Evolutionary conservation across 2,113 vertebrate species (phyloP).

Genomic region (Dipodomys spectabilis): DNA sequence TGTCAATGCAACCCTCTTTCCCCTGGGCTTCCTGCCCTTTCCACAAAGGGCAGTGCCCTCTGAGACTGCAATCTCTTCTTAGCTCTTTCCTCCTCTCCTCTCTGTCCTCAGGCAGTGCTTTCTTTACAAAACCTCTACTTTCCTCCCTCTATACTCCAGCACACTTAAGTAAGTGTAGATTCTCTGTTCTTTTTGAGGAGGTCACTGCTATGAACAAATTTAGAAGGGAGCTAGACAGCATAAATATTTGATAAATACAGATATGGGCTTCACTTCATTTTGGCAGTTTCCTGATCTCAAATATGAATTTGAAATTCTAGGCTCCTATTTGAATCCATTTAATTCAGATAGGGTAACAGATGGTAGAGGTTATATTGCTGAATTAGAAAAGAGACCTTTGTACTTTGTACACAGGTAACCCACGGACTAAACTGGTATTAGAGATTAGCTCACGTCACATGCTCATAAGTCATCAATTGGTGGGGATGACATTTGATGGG

Average conservation of each 20-base stretch:
- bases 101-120: neutral
- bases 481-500: neutral
- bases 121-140: neutral
- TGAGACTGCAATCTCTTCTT: neutral
- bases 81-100: neutral
- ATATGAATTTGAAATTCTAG: neutral
- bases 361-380: neutral
- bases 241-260: neutral
- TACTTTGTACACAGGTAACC: neutral
- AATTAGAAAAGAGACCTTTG: neutral
- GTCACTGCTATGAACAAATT: neutral
- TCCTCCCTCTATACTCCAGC: accelerated
- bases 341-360: neutral
- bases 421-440: neutral
- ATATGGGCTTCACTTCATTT: neutral
- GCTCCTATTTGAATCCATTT: neutral
- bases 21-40: neutral
- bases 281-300: neutral
- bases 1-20: neutral
- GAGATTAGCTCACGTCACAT: neutral
- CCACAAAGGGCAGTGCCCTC: neutral
- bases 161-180: neutral
- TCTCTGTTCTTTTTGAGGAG: neutral
- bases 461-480: neutral
- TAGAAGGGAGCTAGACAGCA: neutral